These are phyloP conservation scores for Pterocles gutturalis DNA, from an alignment of 2,113 vertebrate species.

Conservation along the genomic window DNA sequence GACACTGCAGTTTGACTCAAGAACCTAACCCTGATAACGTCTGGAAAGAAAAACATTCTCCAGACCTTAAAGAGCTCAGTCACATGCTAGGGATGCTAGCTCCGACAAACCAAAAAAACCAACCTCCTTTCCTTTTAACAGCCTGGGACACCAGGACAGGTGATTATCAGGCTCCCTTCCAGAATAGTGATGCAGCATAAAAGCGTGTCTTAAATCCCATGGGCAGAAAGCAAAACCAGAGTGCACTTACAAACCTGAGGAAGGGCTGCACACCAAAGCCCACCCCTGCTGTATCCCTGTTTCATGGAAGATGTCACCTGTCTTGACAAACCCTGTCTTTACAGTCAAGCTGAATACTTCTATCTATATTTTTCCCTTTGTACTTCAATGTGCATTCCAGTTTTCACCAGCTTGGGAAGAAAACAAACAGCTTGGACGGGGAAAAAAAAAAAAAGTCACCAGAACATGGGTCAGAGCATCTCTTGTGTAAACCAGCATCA, in stretches of 20 bases:
- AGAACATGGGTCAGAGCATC: neutral
- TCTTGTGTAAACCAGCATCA: fast-evolving
- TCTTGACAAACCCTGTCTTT: neutral
- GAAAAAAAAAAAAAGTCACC: no score
- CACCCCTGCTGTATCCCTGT: neutral
- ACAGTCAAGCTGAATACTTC: neutral
- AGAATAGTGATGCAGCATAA: neutral
- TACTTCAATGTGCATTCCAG: neutral
- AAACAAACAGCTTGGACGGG: neutral
- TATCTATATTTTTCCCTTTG: neutral
- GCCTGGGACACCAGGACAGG: neutral
- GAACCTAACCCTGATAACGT: neutral
- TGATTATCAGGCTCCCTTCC: neutral
- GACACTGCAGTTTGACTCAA: neutral
- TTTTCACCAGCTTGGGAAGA: neutral
- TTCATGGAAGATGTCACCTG: neutral
- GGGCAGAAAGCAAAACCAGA: neutral
- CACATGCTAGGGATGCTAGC: fast-evolving
- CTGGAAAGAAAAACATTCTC: neutral
- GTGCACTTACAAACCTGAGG: neutral
- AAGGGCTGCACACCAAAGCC: neutral
- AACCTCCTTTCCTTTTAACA: neutral
- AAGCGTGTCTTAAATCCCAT: neutral
- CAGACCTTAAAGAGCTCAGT: neutral
- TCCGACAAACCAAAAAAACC: neutral